These are phyloP conservation scores for Philaenus spumarius DNA, from an alignment of 1,140 invertebrate genomes.

Conservation along the genomic window DNA sequence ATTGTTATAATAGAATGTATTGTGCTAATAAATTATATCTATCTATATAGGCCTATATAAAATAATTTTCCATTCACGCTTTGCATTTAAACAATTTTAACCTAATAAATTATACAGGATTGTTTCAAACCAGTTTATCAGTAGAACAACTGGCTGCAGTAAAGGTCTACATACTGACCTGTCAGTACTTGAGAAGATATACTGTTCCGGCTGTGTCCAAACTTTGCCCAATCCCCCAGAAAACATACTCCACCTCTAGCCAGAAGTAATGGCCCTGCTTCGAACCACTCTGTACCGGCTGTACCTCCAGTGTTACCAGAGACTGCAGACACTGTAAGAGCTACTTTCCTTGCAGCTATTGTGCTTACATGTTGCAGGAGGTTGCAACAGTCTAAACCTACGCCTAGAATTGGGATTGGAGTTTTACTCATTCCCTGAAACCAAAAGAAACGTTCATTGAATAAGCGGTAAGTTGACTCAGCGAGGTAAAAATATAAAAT, in stretches of 20 bases:
- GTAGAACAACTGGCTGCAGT: no score
- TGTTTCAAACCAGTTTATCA: no score
- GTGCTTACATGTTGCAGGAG: conserved; percentile 3
- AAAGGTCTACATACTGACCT: not conserved
- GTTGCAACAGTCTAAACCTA: conserved; percentile 13
- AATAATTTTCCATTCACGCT: no score
- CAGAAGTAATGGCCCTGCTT: conserved; percentile 23
- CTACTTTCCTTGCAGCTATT: conserved; percentile 10
- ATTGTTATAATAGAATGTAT: no score
- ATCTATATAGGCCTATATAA: no score
- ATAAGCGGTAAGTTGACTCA: no score
- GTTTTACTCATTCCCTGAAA: conserved; percentile 11
- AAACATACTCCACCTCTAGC: conserved; percentile 23
- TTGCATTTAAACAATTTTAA: not conserved
- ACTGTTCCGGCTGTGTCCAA: not conserved
- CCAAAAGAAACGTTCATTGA: no score
- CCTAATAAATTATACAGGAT: no score
- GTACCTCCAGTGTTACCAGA: not conserved
- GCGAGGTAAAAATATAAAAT: no score
- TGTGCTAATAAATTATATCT: no score
- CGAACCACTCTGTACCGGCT: conserved; percentile 15
- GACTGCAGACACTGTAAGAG: not conserved
- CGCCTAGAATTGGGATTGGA: conserved; percentile 20
- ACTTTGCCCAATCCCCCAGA: conserved; percentile 24
- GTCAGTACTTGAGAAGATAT: conserved; percentile 1